Percentiles rank a stretch among this genome's conserved stretches.
Evolutionary conservation across 2,113 vertebrate species (phyloP).

Genomic region (Macrotis lagotis): DNA sequence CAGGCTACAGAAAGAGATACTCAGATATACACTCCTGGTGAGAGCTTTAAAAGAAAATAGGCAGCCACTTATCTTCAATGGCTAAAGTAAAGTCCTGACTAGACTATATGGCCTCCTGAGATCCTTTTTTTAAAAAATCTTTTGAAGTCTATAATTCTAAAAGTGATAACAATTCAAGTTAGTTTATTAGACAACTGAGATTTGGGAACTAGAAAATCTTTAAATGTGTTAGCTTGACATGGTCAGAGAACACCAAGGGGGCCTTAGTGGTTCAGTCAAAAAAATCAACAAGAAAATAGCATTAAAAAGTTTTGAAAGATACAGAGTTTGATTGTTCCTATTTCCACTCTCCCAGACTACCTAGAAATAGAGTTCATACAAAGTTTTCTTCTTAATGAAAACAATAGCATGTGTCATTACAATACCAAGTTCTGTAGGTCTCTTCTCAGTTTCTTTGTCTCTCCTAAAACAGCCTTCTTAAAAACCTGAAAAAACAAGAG

Average conservation of each 20-base stretch:
- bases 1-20: not conserved
- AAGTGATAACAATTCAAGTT: not conserved
- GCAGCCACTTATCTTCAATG: not conserved
- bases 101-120: not conserved
- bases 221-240: constrained; percentile 35
- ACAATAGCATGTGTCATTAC: constrained; percentile 40
- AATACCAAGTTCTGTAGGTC: constrained; percentile 28
- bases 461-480: constrained; percentile 3
- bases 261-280: not conserved
- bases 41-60: not conserved
- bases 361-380: constrained; percentile 42
- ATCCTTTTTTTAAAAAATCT: not conserved
- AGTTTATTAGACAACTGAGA: not conserved
- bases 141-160: not conserved
- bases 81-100: not conserved
- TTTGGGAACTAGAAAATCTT: constrained; percentile 33
- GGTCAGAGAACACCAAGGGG: constrained; percentile 51
- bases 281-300: constrained; percentile 51
- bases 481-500: not conserved
- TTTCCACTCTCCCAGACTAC: not conserved
- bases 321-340: not conserved
- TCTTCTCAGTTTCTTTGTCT: constrained; percentile 30
- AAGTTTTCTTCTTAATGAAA: constrained; percentile 62
- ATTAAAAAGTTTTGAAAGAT: constrained; percentile 8
- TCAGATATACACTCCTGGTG: not conserved